Evolutionary conservation across 2,113 vertebrate species (phyloP), one percentile per base, ranked within the genome.

Genomic region (Siniperca chuatsi): DNA sequence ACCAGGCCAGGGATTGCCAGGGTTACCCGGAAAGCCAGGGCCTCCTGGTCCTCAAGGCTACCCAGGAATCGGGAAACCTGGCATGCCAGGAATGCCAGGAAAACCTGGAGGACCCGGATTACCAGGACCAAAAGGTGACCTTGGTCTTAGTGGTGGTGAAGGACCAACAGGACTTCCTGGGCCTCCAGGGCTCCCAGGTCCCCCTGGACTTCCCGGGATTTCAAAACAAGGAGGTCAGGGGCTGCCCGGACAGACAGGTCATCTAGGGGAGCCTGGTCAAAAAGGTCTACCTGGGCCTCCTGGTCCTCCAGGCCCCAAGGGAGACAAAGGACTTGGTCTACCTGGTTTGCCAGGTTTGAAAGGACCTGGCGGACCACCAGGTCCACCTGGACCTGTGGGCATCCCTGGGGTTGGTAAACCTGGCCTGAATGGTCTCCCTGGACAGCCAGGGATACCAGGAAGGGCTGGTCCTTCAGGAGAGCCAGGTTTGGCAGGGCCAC

Each of bases 281-380:
- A 98, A 97, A 90, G 98, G 98, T 20, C 92, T 81, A 8, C 95
- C 96, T 0, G 98, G 98, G 35, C 83, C 89, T 71, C 96, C 96
- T 0, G 98, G 98, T 11, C 89, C 95, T 16, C 88, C 93, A 37
- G 98, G 98, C 5, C 93, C 91, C 4, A 98, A 97, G 88, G 98
- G 98, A 79, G 97, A 98, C 6, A 97, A 97, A 87, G 98, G 98
- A 0, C 35, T 96, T 0, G 96, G 98, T 68, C 87, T 97, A 80
- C 97, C 98, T 0, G 98, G 98, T 79, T 90, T 98, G 72, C 97
- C 97, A 0, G 98, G 98, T 54, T 65, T 97, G 25, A 98, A 98
- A 91, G 98, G 98, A 37, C 97, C 96, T 0, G 89, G 93, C 0
- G 98, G 98, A 23, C 93, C 94, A 77, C 96, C 97, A 0, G 98